Conservation (phyloP, 2,888 invertebrate genomes). For the Microctonus brassicae region DNA sequence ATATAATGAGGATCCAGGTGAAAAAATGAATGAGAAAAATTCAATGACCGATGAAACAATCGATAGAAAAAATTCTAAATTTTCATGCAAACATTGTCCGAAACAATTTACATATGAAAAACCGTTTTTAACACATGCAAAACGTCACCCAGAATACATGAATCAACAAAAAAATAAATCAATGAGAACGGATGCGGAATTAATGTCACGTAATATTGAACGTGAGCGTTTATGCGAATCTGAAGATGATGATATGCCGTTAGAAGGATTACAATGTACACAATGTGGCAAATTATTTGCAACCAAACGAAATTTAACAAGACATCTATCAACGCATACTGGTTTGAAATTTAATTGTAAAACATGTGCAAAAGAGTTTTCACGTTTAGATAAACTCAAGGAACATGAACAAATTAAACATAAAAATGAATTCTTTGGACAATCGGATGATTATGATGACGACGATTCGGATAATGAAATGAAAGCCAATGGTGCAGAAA, state of each 20-base stretch:
- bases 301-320: conserved; percentile 61
- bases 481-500: conserved; percentile 48
- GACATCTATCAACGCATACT: conserved; percentile 62
- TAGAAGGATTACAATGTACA: conserved; percentile 60
- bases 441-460: conserved; percentile 56
- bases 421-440: conserved; percentile 57
- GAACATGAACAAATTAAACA: conserved; percentile 65
- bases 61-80: conserved; percentile 53
- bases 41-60: conserved; percentile 35
- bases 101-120: conserved; percentile 63
- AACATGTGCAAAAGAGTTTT: conserved; percentile 62
- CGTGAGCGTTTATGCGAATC: conserved; percentile 46
- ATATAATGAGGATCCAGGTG: background rate
- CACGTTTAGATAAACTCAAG: conserved; percentile 60
- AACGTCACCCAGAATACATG: conserved; percentile 56
- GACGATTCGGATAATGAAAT: conserved; percentile 57
- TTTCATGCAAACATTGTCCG: conserved; percentile 58
- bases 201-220: background rate
- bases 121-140: conserved; percentile 58
- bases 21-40: conserved; percentile 35
- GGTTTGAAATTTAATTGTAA: conserved; percentile 61
- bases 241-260: conserved; percentile 51
- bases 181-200: conserved; percentile 9
- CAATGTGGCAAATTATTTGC: conserved; percentile 64
- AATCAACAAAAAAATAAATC: conserved; percentile 17